A percentile compares a stretch with the other conserved stretches of the same genome.
Conservation (phyloP, 92 coral and sea anemone species). For the Zoanthus sociatus region DNA sequence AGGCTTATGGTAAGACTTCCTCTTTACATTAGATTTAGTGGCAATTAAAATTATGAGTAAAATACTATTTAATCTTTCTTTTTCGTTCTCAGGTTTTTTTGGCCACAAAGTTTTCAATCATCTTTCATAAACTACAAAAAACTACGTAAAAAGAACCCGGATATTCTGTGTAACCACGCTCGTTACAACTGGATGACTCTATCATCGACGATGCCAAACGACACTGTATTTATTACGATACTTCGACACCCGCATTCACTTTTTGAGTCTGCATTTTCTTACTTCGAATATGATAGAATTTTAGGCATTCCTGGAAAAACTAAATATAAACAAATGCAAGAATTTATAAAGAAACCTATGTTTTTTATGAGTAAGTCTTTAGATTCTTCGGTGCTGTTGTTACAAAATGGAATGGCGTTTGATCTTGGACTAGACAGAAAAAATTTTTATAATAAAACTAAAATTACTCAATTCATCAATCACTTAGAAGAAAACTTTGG, state of each 20-base stretch:
- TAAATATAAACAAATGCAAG: conserved; percentile 11
- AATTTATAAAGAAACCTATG: conserved; percentile 16
- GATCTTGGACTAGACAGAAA: conserved; percentile 51
- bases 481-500: conserved; percentile 39
- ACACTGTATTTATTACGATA: conserved; percentile 44
- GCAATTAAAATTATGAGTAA: background rate
- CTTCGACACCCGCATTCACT: conserved; percentile 39
- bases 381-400: background rate
- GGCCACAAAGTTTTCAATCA: conserved; percentile 14
- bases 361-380: background rate
- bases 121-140: conserved; percentile 9
- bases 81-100: background rate
- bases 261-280: conserved; percentile 48
- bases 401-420: conserved; percentile 58
- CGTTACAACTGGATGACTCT: conserved; percentile 48
- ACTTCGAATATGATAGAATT: conserved; percentile 15
- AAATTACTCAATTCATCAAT: conserved; percentile 6
- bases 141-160: conserved; percentile 24
- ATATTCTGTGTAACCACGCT: conserved; percentile 52
- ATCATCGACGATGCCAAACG: conserved; percentile 39
- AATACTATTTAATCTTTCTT: background rate
- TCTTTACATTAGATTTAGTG: too few species aligned
- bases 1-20: too few species aligned
- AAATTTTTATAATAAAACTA: conserved; percentile 14
- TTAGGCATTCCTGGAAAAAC: conserved; percentile 33